Conservation (phyloP, 30 jellyfish, hydroid and myxozoan species). For the Morbakka virulenta region DNA sequence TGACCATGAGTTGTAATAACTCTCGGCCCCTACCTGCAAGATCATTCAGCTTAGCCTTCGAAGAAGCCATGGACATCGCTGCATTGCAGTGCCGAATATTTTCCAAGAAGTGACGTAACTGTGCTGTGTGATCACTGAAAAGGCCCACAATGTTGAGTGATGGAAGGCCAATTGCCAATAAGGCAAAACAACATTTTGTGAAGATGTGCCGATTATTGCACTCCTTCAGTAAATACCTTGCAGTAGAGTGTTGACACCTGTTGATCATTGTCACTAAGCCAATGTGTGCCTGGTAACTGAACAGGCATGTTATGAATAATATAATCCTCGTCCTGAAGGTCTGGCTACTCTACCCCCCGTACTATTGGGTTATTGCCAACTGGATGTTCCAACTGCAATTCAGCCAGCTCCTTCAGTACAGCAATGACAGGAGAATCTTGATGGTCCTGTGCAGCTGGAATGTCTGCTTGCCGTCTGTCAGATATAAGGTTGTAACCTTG, state of each 20-base stretch:
- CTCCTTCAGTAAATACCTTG: not conserved
- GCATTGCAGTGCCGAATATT: constrained; percentile 25
- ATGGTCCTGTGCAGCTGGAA: not conserved
- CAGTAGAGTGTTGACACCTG: constrained; percentile 13
- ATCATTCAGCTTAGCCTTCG: constrained; percentile 20
- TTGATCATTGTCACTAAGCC: constrained; percentile 11
- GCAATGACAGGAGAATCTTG: not conserved
- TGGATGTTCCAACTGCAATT: not conserved
- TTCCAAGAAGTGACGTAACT: constrained; percentile 1
- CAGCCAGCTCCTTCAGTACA: not conserved
- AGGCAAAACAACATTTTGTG: not conserved
- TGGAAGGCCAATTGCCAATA: not conserved
- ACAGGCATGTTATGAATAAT: constrained; percentile 1
- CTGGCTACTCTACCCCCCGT: not conserved
- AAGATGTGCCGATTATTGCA: not conserved
- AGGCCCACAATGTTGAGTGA: not conserved
- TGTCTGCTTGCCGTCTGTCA: not conserved
- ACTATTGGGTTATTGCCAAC: not conserved
- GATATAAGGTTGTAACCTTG: no score
- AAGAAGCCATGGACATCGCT: constrained; percentile 48
- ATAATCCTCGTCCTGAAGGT: not conserved
- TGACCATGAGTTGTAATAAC: constrained; percentile 39
- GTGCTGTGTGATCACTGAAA: not conserved
- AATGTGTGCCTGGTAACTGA: constrained; percentile 17
- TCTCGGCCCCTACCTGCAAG: constrained; percentile 35